Evolutionary conservation across 35 echinoderm and acorn worm species (phyloP), one percentile per base, ranked within the genome.

Genomic region (Apostichopus californicus): DNA sequence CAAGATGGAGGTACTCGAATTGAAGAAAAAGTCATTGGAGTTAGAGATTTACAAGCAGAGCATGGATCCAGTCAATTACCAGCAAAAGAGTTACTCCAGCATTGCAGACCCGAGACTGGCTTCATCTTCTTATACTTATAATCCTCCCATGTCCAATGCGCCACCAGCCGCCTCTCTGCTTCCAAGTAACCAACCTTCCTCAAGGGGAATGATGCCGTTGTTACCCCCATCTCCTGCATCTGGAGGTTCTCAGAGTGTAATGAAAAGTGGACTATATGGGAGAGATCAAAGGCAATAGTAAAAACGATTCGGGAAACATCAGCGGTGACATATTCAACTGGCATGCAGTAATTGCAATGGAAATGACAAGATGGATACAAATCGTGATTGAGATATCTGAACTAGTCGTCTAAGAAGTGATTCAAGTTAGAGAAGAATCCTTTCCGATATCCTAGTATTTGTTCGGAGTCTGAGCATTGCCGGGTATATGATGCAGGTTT

Each of bases 1-100:
- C 15, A 77, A 79, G 56, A 91, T 91, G 89, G 89, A 91, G 56
- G 61, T 91, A 8, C 75, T 91, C 4, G 59, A 78, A 5, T 24
- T 91, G 18, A 73, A 91, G 73, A 91, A 91, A 18, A 73, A 91
- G 12, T 34, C 46, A 18, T 23, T 91, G 55, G 70, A 77, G 46
- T 3, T 91, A 52, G 56, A 91, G 56, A 24, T 91, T 22, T 14
- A 52, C 6, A 77, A 79, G 54, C 73, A 57, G 18, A n/a, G 52
- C 34, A 24, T 8, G 20, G 86, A 68, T 25, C 8, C 13, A 8
- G 13, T 14, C 18, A 14, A n/a, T 15, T 87, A 56, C 83, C 83
- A 87, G 83, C 17, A 28, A 46, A 55, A 81, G 52, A 89, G 63
- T 18, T 52, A 12, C 13, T 52, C n/a, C n/a, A 46, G 9, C 86